Evolutionary conservation across 1,140 invertebrate genomes (phyloP).

Genomic region (Drosophila fuyamai): DNA sequence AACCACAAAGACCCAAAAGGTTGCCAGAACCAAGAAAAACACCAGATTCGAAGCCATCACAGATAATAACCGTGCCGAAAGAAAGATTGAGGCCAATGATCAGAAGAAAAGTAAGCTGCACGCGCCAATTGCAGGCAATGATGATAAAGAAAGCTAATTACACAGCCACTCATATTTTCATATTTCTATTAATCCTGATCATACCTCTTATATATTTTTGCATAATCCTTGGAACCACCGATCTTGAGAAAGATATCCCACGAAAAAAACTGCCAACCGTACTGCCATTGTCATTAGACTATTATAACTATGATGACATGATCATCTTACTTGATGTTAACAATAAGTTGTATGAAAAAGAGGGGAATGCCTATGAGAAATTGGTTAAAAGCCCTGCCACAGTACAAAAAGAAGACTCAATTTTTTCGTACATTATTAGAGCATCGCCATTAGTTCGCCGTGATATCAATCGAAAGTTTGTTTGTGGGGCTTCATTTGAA

Average conservation of each 20-base stretch:
- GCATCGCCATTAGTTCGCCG: constrained; percentile 4
- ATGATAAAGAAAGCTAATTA: constrained; percentile 12
- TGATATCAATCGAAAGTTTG: background rate
- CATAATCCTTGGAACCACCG: background rate
- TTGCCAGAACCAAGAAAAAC: too few relatives aligned
- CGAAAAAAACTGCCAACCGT: background rate
- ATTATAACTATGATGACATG: background rate
- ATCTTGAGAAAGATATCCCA: background rate
- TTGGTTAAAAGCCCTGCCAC: background rate
- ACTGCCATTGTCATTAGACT: background rate
- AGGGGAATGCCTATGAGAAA: background rate
- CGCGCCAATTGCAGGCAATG: constrained; percentile 12
- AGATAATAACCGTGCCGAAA: too few relatives aligned
- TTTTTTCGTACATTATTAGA: background rate
- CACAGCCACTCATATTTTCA: background rate
- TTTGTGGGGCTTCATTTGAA: constrained; percentile 4
- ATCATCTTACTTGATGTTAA: constrained; percentile 1
- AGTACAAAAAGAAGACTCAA: background rate
- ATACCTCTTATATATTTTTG: constrained; percentile 4
- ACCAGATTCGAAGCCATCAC: too few relatives aligned
- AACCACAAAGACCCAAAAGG: too few relatives aligned
- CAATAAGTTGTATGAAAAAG: background rate
- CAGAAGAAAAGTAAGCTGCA: background rate
- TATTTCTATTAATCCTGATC: constrained; percentile 14
- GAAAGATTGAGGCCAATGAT: too few relatives aligned